Conservation (phyloP, 2,113 vertebrate genomes). For the Dasyornis broadbenti region DNA sequence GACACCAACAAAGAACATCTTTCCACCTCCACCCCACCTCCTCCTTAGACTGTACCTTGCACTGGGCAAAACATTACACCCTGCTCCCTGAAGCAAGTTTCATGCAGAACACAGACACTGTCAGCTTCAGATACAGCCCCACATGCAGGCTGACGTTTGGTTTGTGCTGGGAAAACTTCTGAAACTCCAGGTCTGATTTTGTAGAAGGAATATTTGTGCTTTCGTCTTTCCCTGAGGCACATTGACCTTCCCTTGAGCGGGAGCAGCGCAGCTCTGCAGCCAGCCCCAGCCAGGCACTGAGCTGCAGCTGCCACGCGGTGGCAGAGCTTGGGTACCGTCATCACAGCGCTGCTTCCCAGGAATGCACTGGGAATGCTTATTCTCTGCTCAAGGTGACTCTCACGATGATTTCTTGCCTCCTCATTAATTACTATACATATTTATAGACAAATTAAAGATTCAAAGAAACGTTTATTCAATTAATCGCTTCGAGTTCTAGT, state of each 20-base stretch:
- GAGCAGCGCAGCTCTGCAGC: neutral
- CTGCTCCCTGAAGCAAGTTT: neutral
- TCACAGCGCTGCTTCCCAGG: neutral
- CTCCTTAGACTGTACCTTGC: neutral
- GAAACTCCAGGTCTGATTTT: neutral
- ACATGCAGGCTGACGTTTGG: neutral
- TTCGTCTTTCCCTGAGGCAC: neutral
- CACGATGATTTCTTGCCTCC: neutral
- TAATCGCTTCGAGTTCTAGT: neutral
- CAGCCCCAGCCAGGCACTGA: neutral
- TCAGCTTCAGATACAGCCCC: neutral
- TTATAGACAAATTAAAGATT: conserved; percentile 24
- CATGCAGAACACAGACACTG: neutral
- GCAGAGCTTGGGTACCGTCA: neutral
- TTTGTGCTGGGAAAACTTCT: neutral
- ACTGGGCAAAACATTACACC: neutral
- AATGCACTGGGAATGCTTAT: neutral
- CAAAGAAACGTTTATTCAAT: conserved; percentile 27
- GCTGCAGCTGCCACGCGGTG: conserved; percentile 20
- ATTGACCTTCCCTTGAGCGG: neutral
- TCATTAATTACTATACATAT: neutral
- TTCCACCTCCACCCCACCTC: neutral
- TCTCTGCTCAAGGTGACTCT: conserved; percentile 56
- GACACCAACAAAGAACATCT: neutral
- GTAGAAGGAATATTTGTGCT: neutral